Evolutionary conservation across 2,888 invertebrate species (phyloP), one percentile per base, ranked within the genome.

Genomic region (Brassicogethes aeneus): DNA sequence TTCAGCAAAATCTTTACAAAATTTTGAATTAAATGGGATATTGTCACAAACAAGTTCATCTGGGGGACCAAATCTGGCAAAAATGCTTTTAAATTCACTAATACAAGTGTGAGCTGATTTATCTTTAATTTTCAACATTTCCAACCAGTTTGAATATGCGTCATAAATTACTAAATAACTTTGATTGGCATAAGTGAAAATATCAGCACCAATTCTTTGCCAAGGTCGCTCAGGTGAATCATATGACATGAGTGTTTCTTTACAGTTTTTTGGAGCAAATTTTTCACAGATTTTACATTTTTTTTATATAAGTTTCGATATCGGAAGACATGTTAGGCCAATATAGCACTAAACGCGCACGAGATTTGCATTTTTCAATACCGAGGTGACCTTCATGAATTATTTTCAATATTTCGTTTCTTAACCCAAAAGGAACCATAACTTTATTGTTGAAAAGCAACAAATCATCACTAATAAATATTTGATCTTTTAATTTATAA

Each of bases 111-210:
- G 29, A 3, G 36, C 34, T 17, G 32, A 40, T 39, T 42, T 34
- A 35, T 47, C 36, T 38, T 39, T 35, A 3, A 42, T 32, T 8
- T 15, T 15, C 16, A 44, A 15, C 12, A 51, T 31, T 34, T 54
- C 51, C 17, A 54, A 15, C 54, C 53, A 56, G 23, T 52, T 55
- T 3, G 45, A 44, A 34, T 52, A 44, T 42, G 48, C 53, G 41
- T 58, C 55, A 17, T 48, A 43, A 14, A 55, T 17, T n/a, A 55
- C 37, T 5, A 52, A 17, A 40, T 49, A 55, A 23, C 43, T 42
- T 15, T 36, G 23, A n/a, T 16, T 35, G 8, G 12, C 39, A 38
- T 31, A 43, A 10, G 36, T 36, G 8, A 40, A 42, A 16, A 48
- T 36, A 36, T 48, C 46, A 15, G 17, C 13, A 3, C 40, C 41